Base-by-base conservation (phyloP, 2,888 invertebrate species). In the Ametastegia equiseti region DNA sequence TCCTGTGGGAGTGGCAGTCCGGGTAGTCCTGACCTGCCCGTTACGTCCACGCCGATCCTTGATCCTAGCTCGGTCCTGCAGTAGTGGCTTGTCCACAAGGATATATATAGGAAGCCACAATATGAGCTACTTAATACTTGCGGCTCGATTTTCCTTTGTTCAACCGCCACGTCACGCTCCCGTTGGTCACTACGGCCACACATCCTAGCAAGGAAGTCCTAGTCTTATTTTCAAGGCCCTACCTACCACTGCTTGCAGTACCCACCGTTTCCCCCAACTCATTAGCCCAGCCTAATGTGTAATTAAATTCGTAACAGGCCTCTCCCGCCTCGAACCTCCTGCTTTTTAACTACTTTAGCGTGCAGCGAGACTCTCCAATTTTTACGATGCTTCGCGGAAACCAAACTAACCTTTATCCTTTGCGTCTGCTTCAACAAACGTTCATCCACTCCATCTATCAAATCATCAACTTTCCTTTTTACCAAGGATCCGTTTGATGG, bases 281-380 rank as follows among this genome's bases (percentile, higher is more conserved):
- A 86, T 87, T 86, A 85, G 86, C 77, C 80, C 33, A 80, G 82
- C 84, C 84, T 86, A 88, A 89, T 88, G 87, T 86, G 88, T 84
- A 84, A 86, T 84, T 85, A 85, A 85, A 84, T 84, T 84, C 83
- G 83, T 81, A 84, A 84, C 83, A 82, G 85, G 83, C 82, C 82
- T 75, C 80, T 81, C 80, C 81, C 50, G n/a, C n/a, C n/a, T n/a
- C n/a, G 63, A 78, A 73, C 81, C 82, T 80, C 67, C 77, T 60
- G 33, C 75, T 77, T 63, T 81, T 81, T 63, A 60, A 27, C 30
- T n/a, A 33, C 57, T 50, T 33, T 0, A 30, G 13, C 78, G 80
- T 45, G 30, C 42, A 54, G 50, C 33, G 36, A 27, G 57, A 63
- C 23, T 54, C 19, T 36, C 75, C 19, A 75, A 54, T 36, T 54